phyloP scores from a whole-genome alignment of 2,797 vertebrate genomes.

The Sebastiscus albofasciatus region DNA sequence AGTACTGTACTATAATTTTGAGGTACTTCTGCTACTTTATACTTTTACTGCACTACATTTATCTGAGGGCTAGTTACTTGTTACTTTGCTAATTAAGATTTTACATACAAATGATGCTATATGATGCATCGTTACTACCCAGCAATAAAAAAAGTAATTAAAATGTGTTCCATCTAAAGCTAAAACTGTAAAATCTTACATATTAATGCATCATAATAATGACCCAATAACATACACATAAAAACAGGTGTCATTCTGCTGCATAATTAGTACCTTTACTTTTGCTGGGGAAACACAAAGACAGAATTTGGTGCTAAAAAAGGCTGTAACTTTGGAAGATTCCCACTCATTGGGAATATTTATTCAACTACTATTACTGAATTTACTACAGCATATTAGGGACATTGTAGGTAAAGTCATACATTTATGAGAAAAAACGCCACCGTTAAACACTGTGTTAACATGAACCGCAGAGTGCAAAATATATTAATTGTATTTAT shows the following conservation, averaged over 20 bases:
- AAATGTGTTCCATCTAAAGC: too few relatives aligned
- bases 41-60: neutral
- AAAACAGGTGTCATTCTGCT: neutral
- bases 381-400: too few relatives aligned
- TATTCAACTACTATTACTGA: too few relatives aligned
- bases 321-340: too few relatives aligned
- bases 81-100: neutral
- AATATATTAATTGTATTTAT: neutral
- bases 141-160: rapidly evolving
- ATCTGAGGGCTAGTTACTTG: neutral
- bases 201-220: too few relatives aligned
- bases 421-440: neutral
- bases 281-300: neutral
- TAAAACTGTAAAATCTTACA: too few relatives aligned
- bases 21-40: neutral
- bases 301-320: too few relatives aligned
- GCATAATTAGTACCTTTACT: neutral
- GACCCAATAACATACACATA: neutral
- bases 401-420: too few relatives aligned
- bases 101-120: neutral
- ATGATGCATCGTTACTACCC: neutral
- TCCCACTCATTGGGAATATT: too few relatives aligned
- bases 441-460: too few relatives aligned
- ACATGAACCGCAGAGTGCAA: neutral
- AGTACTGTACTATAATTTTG: neutral